Base-by-base conservation (phyloP, 2,888 invertebrate genomes). In the Lithophane semibrunnea region DNA sequence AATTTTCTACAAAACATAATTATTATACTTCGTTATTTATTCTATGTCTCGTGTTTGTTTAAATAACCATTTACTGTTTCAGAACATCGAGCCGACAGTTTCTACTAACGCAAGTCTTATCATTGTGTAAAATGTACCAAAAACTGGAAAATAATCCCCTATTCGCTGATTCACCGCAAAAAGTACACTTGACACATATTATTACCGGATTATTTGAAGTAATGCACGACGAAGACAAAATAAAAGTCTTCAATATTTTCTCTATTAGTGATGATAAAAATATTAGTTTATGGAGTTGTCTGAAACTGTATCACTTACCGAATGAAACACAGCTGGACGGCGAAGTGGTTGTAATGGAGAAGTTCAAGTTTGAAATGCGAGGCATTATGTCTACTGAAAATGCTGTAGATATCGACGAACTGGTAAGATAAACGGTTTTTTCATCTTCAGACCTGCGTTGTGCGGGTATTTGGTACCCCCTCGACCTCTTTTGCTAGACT, bases 101-200 rank as follows among this genome's bases (percentile, higher is more conserved):
- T n/a, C 75, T 92, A 3, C 81, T 90, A 60, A 85, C 88, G 37
- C 94, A 94, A 80, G 72, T 94, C 12, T 73, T 88, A 64, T 92
- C 90, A 67, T 85, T 96, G 4, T 91, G 94, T 82, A 90, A 91
- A 74, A 91, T 92, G 8, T 95, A 94, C 75, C 90, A 93, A 81
- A 92, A 90, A 60, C 75, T 95, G 7, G 91, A 93, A 75, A 80
- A 71, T 0, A 85, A 91, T 7, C 60, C 60, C 21, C 60, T 88
- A 64, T 95, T 96, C 67, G 5, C 54, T 0, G 72, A 88, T 37
- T 94, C 94, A 0, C 95, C 95, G 0, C 96, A 95, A 89, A 86
- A 89, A 83, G 76, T 92, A 0, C 91, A 95, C 60, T 73, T 97
- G 18, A 83, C 86, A 3, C 81, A 89, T 44, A 92, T 92, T 0